Evolutionary conservation across 2,797 vertebrate species (phyloP).

Genomic region (Linurgus olivaceus): DNA sequence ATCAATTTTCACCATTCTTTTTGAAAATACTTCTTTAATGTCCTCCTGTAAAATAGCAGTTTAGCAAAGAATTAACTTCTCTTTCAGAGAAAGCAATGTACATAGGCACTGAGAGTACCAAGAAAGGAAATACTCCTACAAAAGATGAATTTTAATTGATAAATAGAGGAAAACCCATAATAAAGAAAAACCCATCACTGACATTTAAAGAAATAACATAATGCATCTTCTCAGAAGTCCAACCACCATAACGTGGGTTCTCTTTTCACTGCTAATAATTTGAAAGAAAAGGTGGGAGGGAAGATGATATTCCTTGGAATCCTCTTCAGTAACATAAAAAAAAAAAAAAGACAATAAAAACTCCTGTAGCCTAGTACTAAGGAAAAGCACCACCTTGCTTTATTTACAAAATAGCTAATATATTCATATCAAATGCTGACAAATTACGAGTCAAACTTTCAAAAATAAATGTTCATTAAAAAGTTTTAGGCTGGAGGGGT

Average conservation of each 20-base stretch:
- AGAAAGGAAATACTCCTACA: neutral
- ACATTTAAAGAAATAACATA: neutral
- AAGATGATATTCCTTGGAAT: neutral
- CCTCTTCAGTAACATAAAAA: neutral
- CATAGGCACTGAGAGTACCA: neutral
- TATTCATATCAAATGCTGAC: conserved; percentile 34
- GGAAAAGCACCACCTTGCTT: conserved; percentile 5
- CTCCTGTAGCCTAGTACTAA: neutral
- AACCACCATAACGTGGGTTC: neutral
- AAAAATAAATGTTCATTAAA: conserved; percentile 57
- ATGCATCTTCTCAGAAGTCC: neutral
- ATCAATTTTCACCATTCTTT: neutral
- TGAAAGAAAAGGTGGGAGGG: neutral
- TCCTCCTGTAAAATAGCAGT: neutral
- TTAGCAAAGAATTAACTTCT: neutral
- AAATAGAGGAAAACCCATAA: neutral
- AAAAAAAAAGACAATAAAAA: neutral
- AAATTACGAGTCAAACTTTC: conserved; percentile 55
- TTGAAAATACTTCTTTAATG: neutral
- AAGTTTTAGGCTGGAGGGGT: conserved; percentile 32
- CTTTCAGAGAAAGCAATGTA: neutral
- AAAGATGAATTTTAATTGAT: conserved; percentile 20
- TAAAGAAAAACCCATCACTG: neutral
- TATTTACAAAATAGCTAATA: conserved; percentile 54
- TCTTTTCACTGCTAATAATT: neutral